Base-by-base conservation (phyloP, 2,113 vertebrate genomes). In the Equus quagga region DNA sequence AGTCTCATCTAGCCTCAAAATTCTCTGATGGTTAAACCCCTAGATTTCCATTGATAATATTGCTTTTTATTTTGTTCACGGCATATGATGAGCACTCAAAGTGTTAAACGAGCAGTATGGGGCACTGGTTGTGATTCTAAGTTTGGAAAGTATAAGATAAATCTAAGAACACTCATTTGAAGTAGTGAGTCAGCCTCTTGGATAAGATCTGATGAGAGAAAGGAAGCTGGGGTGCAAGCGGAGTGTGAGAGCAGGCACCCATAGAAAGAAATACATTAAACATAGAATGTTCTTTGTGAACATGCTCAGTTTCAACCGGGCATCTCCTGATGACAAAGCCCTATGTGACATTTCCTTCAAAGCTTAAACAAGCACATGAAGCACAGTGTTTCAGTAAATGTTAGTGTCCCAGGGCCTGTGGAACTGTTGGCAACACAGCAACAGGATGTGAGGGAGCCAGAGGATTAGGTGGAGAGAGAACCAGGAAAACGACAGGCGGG, bases 371-470 rank as follows among this genome's bases (percentile, higher is more conserved):
- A 95, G 69, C 23, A 75, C n/a, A 75, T 13, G 76, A 67, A 58
- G 11, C 49, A 80, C 14, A 12, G 28, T 23, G 36, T 62, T 89
- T 76, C 89, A 94, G 73, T 84, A 56, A 97, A 93, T 70, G 64
- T 86, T 83, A 87, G 58, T 44, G 44, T 70, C 92, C 28, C 72
- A 65, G 70, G 62, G 62, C 56, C 65, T 96, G 58, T 75, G 69
- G 44, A 94, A 96, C 87, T 83, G 46, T 76, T 93, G 89, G 91
- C 89, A 89, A 79, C 78, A 69, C 36, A 96, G 69, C 41, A 89
- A 89, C 85, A 96, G 92, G 95, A 97, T 95, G 73, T 95, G 78
- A 44, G 46, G 31, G 62, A 98, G 81, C 72, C 73, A 54, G 62
- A 86, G 49, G 41, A 70, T 96, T 96, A 95, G 72, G 78, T 94